Evolutionary conservation across 2,113 vertebrate genomes (phyloP).

Genomic region (Manacus vitellinus): DNA sequence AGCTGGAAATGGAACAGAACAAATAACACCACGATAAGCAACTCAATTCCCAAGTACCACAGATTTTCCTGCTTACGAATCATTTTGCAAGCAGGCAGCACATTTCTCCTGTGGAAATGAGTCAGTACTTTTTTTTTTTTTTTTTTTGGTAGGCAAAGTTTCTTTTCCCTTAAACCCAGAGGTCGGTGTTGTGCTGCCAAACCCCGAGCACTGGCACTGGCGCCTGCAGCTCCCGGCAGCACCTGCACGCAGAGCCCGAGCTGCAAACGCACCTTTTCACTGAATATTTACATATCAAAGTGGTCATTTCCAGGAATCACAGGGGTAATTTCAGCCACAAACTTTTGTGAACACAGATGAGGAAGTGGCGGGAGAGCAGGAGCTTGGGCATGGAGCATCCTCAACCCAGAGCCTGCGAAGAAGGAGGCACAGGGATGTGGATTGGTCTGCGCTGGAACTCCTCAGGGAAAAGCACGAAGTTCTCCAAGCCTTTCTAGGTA

Average conservation of each 20-base stretch:
- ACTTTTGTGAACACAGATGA: fast-evolving
- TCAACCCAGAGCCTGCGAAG: fast-evolving
- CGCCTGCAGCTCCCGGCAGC: not conserved
- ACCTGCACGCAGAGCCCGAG: fast-evolving
- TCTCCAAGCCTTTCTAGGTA: not conserved
- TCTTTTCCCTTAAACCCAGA: not conserved
- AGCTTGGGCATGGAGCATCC: fast-evolving
- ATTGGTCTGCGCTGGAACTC: not conserved
- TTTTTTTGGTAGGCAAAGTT: not conserved
- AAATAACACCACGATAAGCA: not conserved
- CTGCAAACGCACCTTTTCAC: not conserved
- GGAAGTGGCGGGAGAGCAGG: not conserved
- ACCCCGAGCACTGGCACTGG: fast-evolving
- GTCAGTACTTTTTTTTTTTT: not conserved
- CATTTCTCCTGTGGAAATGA: not conserved
- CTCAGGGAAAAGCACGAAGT: not conserved
- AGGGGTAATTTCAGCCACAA: not conserved
- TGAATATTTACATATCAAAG: not conserved
- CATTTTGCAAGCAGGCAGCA: not conserved
- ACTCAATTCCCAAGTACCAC: not conserved
- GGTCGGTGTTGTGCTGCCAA: not conserved
- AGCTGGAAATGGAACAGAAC: not conserved
- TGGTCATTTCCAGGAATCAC: not conserved
- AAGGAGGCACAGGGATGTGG: fast-evolving
- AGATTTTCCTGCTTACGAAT: not conserved